These are phyloP conservation scores for Hirundo rustica DNA, from an alignment of 2,797 vertebrate species.

Conservation along the genomic window DNA sequence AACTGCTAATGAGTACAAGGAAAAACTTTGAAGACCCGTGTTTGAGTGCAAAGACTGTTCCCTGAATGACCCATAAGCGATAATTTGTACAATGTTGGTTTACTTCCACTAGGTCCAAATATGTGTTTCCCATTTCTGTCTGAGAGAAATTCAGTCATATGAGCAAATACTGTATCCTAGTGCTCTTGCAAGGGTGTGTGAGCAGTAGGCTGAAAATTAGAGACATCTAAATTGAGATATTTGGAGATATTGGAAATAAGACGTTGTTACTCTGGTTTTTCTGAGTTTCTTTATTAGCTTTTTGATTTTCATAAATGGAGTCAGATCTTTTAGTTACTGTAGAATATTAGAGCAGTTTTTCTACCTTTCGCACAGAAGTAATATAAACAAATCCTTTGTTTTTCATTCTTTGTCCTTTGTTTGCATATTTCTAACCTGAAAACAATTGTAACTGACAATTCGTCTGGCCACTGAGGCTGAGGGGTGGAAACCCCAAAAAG, in stretches of 20 bases:
- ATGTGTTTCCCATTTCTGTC: neutral
- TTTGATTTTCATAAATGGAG: no score
- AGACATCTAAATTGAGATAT: neutral
- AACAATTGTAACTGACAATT: no score
- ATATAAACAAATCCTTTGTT: no score
- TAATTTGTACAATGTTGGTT: neutral
- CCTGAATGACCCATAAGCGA: neutral
- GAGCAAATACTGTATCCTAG: neutral
- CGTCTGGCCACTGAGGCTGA: no score
- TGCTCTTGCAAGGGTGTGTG: accelerated
- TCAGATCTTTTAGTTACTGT: no score
- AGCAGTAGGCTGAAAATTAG: neutral
- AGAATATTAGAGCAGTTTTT: no score
- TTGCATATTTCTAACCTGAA: no score
- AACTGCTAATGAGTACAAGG: neutral
- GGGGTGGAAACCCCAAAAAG: no score
- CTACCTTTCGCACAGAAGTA: no score
- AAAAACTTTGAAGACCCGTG: neutral
- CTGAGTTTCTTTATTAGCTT: no score
- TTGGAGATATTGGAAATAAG: neutral
- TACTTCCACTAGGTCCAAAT: neutral
- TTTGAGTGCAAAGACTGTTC: neutral
- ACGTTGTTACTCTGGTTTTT: no score
- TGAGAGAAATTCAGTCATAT: neutral
- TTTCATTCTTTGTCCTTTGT: no score